These are phyloP conservation scores for Staurois parvus DNA, from an alignment of 2,797 vertebrate species.

Conservation along the genomic window DNA sequence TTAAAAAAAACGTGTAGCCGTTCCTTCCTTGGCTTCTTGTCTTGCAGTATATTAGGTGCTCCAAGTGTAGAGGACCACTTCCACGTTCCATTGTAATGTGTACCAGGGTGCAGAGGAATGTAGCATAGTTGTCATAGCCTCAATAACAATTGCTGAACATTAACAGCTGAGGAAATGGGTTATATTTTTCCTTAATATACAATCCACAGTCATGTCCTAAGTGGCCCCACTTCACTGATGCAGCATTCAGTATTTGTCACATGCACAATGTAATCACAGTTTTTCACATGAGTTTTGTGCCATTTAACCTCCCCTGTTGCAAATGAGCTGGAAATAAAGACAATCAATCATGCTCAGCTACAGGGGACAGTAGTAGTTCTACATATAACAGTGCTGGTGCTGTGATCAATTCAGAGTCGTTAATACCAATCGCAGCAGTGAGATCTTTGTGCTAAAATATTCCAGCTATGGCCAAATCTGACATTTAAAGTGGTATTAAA, in stretches of 20 bases:
- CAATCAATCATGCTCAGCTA: slow-evolving; percentile 33
- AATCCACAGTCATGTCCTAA: too few relatives aligned
- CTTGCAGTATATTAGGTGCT: too few relatives aligned
- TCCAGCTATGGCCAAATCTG: not conserved
- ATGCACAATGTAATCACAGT: slow-evolving; percentile 29
- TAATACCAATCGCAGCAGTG: not conserved
- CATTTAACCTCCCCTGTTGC: slow-evolving; percentile 20
- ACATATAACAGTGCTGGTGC: not conserved
- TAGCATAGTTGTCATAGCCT: too few relatives aligned
- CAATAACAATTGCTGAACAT: too few relatives aligned
- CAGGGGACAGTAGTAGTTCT: not conserved
- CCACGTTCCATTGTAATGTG: too few relatives aligned
- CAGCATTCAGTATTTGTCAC: not conserved
- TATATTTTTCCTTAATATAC: too few relatives aligned
- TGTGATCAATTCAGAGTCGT: not conserved
- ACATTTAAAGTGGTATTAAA: too few relatives aligned
- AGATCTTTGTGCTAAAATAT: not conserved
- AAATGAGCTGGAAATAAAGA: slow-evolving; percentile 24
- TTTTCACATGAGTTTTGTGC: not conserved
- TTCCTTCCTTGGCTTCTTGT: too few relatives aligned
- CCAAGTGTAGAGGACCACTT: too few relatives aligned
- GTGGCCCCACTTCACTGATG: not conserved
- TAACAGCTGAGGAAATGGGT: too few relatives aligned
- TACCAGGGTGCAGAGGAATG: too few relatives aligned
- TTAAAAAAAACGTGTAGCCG: too few relatives aligned